Evolutionary conservation across 2,888 invertebrate species (phyloP).

Genomic region (Idaea aversata): DNA sequence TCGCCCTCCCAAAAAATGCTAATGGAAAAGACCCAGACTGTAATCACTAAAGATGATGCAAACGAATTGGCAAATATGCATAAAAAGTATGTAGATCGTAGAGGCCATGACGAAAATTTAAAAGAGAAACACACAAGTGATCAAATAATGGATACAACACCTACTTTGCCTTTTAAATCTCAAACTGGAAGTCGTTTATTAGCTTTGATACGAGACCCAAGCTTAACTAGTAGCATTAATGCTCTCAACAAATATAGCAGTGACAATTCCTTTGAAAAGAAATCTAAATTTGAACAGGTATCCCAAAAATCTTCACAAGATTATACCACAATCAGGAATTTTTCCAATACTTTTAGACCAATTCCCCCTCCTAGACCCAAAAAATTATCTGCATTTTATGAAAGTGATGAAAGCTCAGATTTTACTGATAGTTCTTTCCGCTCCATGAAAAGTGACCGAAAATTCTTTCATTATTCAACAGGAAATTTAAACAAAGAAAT

Average conservation of each 20-base stretch:
- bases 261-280: slow-evolving; percentile 40
- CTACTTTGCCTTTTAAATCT: slow-evolving; percentile 66
- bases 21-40: slow-evolving; percentile 76
- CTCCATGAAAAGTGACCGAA: slow-evolving; percentile 62
- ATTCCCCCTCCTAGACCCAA: slow-evolving; percentile 66
- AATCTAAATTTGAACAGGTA: slow-evolving; percentile 29
- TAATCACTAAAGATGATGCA: slow-evolving; percentile 75
- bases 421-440: slow-evolving; percentile 61
- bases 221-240: slow-evolving; percentile 55
- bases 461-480: slow-evolving; percentile 69
- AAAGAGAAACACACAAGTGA: slow-evolving; percentile 33
- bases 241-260: slow-evolving; percentile 42
- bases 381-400: slow-evolving; percentile 63
- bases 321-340: slow-evolving; percentile 21
- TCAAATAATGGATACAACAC: slow-evolving; percentile 32
- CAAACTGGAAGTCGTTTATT: slow-evolving; percentile 81
- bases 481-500: slow-evolving; percentile 72
- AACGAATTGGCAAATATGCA: slow-evolving; percentile 85
- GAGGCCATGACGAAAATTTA: slow-evolving; percentile 70
- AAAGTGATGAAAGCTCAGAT: slow-evolving; percentile 71
- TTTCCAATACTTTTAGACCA: slow-evolving; percentile 50
- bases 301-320: slow-evolving; percentile 29
- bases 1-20: slow-evolving; percentile 86
- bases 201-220: slow-evolving; percentile 81
- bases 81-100: slow-evolving; percentile 83